Base-by-base conservation (phyloP, 2,797 vertebrate species). In the Todus mexicanus region DNA sequence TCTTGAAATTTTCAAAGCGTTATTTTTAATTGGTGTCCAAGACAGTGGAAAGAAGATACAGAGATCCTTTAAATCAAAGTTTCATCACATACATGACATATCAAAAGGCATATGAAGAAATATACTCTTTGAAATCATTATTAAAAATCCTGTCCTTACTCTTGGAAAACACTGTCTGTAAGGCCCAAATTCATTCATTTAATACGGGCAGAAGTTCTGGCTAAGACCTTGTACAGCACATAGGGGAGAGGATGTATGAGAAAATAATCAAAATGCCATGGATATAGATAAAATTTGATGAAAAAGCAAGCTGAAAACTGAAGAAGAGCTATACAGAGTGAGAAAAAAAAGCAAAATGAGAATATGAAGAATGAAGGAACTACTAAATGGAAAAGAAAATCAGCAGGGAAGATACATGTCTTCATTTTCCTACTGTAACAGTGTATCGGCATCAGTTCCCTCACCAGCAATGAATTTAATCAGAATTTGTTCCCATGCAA, bases 21-120 rank as follows among this genome's bases (percentile, higher is more conserved):
- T 80, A 86, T 79, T 94, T 94, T n/a, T 76, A 85, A 92, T 21
- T 68, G 23, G n/a, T 73, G 86, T 83, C 86, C 65, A 72, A 89
- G 60, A 81, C 42, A 90, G 29, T 66, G 31, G n/a, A 70, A 89
- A 93, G 68, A 84, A 75, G 76, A 92, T 65, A 84, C 7, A 26
- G n/a, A 82, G 21, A 79, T n/a, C 21, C 35, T 92, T 87, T 82
- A 73, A 72, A 71, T 85, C 25, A 59, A 91, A 42, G 42, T 87
- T 71, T 81, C 37, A 38, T 53, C 48, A 75, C 35, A 59, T 25
- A 66, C 9, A n/a, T 56, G 38, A 74, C 20, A 43, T 72, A 73
- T 77, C 53, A 87, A 93, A 93, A 91, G 17, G 40, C 43, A 69
- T 7, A 14, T 6, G 16, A 27, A 81, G 43, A 86, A 69, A 75